phyloP scores from a whole-genome alignment of 2,113 vertebrate species.

The Cettia cetti region DNA sequence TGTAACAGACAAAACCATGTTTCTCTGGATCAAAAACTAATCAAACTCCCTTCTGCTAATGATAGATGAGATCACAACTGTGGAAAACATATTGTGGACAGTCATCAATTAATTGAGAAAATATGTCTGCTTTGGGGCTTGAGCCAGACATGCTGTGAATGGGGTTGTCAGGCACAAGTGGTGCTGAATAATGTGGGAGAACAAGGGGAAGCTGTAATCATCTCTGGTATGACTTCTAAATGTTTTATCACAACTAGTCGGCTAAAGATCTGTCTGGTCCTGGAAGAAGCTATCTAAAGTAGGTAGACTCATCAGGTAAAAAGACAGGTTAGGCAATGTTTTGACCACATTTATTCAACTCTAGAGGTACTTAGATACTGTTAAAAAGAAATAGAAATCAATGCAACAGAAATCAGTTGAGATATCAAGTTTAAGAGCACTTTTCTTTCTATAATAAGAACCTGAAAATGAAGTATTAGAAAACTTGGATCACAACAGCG shows the following conservation, averaged over 20 bases:
- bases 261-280: neutral
- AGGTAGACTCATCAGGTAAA: neutral
- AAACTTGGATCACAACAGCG: neutral
- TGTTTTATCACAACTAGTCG: neutral
- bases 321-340: neutral
- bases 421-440: neutral
- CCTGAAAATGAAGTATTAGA: neutral
- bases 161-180: neutral
- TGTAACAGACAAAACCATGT: neutral
- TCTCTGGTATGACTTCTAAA: neutral
- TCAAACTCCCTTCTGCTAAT: neutral
- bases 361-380: accelerated
- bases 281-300: neutral
- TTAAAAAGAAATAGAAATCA: neutral
- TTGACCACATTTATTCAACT: neutral
- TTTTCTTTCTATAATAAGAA: neutral
- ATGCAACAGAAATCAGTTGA: neutral
- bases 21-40: neutral
- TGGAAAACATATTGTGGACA: conserved; percentile 7
- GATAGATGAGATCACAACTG: neutral
- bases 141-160: neutral
- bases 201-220: neutral
- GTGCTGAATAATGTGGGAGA: neutral
- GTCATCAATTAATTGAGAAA: neutral
- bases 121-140: neutral